Base-by-base conservation (phyloP, 2,113 vertebrate species). In the Drymodes brunneopygia region DNA sequence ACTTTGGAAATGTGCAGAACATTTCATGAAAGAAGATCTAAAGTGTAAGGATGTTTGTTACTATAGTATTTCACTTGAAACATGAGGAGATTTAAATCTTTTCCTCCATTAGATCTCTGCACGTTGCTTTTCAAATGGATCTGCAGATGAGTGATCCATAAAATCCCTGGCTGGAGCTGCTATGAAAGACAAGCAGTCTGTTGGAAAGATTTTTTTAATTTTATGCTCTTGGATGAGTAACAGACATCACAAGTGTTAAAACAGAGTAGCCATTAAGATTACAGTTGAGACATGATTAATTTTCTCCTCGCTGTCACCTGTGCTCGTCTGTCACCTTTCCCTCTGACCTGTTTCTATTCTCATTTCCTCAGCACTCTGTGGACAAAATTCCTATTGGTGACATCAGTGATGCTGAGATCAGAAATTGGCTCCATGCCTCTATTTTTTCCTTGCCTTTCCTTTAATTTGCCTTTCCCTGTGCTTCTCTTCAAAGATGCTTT, bases 331-430 rank as follows among this genome's bases (percentile, higher is more conserved):
- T 91, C 91, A 95, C 94, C 86, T 92, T 94, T 78, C 62, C 36
- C 66, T 91, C 83, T 92, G 88, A 93, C 86, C 74, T 66, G 42
- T 61, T 77, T 92, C 67, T 93, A 7, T 65, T 92, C 53, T 83
- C 70, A 67, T 82, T 92, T 88, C 64, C 67, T 61, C 60, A 92
- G 80, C 82, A 75, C 17, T 82, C 82, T 78, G 50, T 71, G 69
- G 88, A 84, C 61, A 78, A 92, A 31, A 88, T 65, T 91, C 65
- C 69, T 83, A 80, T 14, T 70, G 80, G 74, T 94, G 92, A 94
- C 83, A 96, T 95, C 92, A 96, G 78, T 91, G 90, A 78, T 62
- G 77, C 71, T 93, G 93, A 96, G 90, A 93, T 96, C 88, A 97
- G 92, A 96, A 96, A 94, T 60, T 96, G 95, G 96, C 90, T 83